Evolutionary conservation across 2,797 vertebrate genomes (phyloP).

Genomic region (Syngnathus rostellatus): DNA sequence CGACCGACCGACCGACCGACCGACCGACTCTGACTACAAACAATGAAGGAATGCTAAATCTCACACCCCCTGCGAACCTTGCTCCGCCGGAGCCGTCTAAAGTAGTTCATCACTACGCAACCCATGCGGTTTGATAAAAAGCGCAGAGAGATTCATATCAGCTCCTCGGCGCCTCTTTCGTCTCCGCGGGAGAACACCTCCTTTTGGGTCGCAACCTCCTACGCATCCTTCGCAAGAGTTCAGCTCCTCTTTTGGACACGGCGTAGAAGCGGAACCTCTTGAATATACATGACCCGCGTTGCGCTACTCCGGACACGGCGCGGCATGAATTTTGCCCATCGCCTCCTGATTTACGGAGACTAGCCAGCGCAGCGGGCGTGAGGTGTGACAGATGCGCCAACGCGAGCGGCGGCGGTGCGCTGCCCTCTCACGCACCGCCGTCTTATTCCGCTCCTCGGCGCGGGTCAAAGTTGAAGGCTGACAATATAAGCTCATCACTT

Average conservation of each 20-base stretch:
- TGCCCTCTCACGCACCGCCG: slow-evolving; percentile 17
- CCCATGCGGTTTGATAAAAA: slow-evolving; percentile 32
- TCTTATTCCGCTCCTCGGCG: slow-evolving; percentile 28
- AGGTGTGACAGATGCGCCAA: slow-evolving; percentile 35
- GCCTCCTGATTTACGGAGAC: slow-evolving; percentile 60
- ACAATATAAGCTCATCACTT: slow-evolving; percentile 51
- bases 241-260: slow-evolving; percentile 58
- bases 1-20: slow-evolving; percentile 18
- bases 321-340: slow-evolving; percentile 7
- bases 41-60: slow-evolving; percentile 41
- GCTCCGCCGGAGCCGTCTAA: slow-evolving; percentile 27
- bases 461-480: slow-evolving; percentile 42
- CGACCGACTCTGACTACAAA: slow-evolving; percentile 38
- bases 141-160: slow-evolving; percentile 46
- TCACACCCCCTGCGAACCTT: slow-evolving; percentile 34
- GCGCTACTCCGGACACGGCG: background rate
- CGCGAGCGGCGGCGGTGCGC: slow-evolving; percentile 36
- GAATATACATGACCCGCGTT: slow-evolving; percentile 53
- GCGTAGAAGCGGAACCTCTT: slow-evolving; percentile 44
- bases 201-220: slow-evolving; percentile 36
- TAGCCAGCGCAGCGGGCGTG: slow-evolving; percentile 39
- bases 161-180: slow-evolving; percentile 26
- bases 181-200: slow-evolving; percentile 33
- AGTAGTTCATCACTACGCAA: slow-evolving; percentile 32
- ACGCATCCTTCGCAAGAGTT: slow-evolving; percentile 19